Evolutionary conservation across 2,113 vertebrate genomes (phyloP).

Genomic region (Phalacrocorax carbo): DNA sequence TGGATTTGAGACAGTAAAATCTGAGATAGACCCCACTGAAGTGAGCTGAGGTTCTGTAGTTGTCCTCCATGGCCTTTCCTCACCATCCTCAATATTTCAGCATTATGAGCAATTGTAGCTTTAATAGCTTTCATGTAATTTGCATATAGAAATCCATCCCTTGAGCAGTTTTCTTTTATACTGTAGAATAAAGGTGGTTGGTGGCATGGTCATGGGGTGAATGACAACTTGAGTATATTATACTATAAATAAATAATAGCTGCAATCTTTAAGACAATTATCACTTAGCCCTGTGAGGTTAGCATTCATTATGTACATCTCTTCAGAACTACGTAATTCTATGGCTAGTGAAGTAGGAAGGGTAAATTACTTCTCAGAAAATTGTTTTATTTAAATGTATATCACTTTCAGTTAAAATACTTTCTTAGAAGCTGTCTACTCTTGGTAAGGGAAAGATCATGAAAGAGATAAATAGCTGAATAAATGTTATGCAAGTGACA

Average conservation of each 20-base stretch:
- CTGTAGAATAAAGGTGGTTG: background rate
- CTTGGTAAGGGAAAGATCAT: background rate
- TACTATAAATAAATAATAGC: conserved; percentile 52
- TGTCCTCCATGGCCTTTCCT: background rate
- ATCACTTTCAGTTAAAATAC: conserved; percentile 12
- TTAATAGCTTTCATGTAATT: background rate
- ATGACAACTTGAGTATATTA: conserved; percentile 13
- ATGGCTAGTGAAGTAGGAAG: background rate
- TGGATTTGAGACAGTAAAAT: background rate
- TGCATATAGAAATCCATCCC: background rate
- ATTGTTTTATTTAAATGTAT: conserved; percentile 15
- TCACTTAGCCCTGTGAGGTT: background rate
- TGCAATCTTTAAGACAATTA: conserved; percentile 37
- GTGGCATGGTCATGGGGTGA: background rate
- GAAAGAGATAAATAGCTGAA: background rate
- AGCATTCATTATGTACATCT: background rate
- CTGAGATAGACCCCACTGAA: background rate
- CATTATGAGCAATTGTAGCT: background rate
- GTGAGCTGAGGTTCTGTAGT: background rate
- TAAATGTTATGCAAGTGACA: conserved; percentile 19
- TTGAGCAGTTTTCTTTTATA: background rate
- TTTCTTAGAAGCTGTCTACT: background rate
- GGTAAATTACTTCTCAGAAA: conserved; percentile 44
- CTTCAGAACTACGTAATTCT: conserved; percentile 8
- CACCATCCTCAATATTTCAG: background rate